phyloP scores from a whole-genome alignment of 2,797 vertebrate genomes.

The Thunnus albacares region DNA sequence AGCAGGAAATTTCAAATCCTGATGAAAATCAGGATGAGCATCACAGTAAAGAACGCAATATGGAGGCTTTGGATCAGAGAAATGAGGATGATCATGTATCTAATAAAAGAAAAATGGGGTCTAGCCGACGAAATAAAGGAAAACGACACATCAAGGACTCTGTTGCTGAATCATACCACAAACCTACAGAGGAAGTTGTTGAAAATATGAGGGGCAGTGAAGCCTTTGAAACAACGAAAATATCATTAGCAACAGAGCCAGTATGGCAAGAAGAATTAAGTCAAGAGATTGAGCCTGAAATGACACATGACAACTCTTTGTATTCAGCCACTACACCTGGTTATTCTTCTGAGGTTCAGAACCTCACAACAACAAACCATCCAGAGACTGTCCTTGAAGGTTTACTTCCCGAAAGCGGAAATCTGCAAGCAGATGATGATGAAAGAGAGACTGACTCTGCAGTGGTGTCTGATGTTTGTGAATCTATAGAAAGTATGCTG shows the following conservation, averaged over 20 bases:
- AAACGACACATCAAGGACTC: slow-evolving; percentile 8
- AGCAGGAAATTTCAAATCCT: slow-evolving; percentile 3
- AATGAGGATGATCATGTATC: no score
- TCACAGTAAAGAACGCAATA: neutral
- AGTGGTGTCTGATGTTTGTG: neutral
- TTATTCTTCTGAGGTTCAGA: slow-evolving; percentile 13
- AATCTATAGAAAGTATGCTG: neutral
- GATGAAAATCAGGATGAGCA: neutral
- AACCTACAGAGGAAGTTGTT: slow-evolving; percentile 19
- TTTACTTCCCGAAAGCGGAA: slow-evolving; percentile 19
- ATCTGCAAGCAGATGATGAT: neutral
- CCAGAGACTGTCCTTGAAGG: neutral
- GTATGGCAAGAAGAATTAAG: neutral
- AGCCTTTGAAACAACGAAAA: neutral
- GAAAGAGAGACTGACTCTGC: neutral
- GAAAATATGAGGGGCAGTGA: neutral
- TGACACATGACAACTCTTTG: neutral
- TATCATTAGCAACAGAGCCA: neutral
- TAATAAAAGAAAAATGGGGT: slow-evolving; percentile 40
- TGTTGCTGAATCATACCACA: slow-evolving; percentile 15
- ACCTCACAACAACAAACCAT: neutral
- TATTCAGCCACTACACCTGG: neutral
- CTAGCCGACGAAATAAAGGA: slow-evolving; percentile 57
- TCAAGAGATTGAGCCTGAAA: neutral
- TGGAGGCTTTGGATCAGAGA: no score